A percentile compares a stretch with the other conserved stretches of the same genome.
Evolutionary conservation across 2,113 vertebrate genomes (phyloP).

Genomic region (Gobiocypris rarus): DNA sequence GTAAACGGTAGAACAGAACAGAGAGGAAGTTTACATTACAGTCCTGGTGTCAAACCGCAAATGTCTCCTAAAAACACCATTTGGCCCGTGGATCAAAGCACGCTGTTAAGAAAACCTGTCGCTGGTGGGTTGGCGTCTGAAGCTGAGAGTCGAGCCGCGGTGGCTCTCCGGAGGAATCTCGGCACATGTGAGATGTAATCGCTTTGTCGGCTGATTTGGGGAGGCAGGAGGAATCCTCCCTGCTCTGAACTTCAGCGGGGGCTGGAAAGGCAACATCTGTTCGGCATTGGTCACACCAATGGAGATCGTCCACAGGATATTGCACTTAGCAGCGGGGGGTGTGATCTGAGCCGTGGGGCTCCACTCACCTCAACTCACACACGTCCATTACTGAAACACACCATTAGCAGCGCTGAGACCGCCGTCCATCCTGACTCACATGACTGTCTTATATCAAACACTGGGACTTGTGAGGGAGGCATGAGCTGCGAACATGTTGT

Average conservation of each 20-base stretch:
- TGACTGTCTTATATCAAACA: not conserved
- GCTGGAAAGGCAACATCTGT: slow-evolving; percentile 68
- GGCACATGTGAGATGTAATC: slow-evolving; percentile 34
- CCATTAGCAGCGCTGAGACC: not conserved
- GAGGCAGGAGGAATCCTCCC: slow-evolving; percentile 55
- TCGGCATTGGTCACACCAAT: slow-evolving; percentile 61
- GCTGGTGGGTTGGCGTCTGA: not conserved
- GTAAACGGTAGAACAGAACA: not conserved
- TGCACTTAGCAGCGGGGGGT: slow-evolving; percentile 64
- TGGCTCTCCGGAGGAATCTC: not conserved
- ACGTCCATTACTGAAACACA: not conserved
- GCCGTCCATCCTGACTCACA: not conserved
- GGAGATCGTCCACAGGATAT: slow-evolving; percentile 73
- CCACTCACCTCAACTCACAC: slow-evolving; percentile 45
- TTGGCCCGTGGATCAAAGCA: slow-evolving; percentile 67
- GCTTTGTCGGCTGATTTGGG: slow-evolving; percentile 46
- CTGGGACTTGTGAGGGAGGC: no score
- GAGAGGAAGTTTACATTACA: slow-evolving; percentile 56
- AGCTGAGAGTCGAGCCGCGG: not conserved
- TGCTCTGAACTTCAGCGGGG: slow-evolving; percentile 46
- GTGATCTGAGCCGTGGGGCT: slow-evolving; percentile 48
- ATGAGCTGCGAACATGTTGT: not conserved
- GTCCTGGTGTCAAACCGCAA: slow-evolving; percentile 63
- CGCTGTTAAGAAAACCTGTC: not conserved
- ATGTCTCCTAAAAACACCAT: slow-evolving; percentile 60